A percentile compares a stretch with the other conserved stretches of the same genome.
Conservation (phyloP, 2,888 invertebrate species). For the Saturnia japonica region DNA sequence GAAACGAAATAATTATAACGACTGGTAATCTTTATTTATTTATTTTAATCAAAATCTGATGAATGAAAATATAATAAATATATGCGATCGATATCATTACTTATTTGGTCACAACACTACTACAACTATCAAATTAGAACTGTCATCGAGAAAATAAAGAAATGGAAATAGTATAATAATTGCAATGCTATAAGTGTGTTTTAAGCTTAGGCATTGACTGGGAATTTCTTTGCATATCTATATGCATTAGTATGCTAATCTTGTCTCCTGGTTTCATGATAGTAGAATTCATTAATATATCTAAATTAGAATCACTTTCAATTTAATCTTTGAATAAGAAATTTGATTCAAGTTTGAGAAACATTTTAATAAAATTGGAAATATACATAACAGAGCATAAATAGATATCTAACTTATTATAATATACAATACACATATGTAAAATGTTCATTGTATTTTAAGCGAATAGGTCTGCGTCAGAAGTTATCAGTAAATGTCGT, state of each 20-base stretch:
- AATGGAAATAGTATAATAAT: too few species aligned
- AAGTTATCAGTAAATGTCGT: conserved; percentile 16
- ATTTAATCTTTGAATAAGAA: neutral
- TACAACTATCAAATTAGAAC: too few species aligned
- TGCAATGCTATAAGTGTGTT: neutral
- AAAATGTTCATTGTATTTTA: neutral
- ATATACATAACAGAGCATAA: neutral
- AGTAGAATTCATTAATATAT: neutral
- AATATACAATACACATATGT: neutral
- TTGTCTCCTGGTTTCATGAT: neutral
- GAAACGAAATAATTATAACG: too few species aligned
- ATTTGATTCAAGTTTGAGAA: neutral
- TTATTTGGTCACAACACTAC: too few species aligned
- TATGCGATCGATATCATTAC: too few species aligned
- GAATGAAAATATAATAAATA: too few species aligned
- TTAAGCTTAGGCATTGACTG: neutral
- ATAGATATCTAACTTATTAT: neutral
- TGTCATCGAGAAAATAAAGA: too few species aligned
- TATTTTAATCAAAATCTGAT: too few species aligned
- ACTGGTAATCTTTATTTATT: too few species aligned
- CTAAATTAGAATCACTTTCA: neutral
- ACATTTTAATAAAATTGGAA: neutral
- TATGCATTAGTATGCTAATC: neutral
- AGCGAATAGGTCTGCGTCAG: neutral
- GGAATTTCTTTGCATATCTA: too few species aligned